A percentile compares a stretch with the other conserved stretches of the same genome.
These are phyloP conservation scores for Cremastinae sp. DNA, from an alignment of 2,888 invertebrate species.

Conservation along the genomic window DNA sequence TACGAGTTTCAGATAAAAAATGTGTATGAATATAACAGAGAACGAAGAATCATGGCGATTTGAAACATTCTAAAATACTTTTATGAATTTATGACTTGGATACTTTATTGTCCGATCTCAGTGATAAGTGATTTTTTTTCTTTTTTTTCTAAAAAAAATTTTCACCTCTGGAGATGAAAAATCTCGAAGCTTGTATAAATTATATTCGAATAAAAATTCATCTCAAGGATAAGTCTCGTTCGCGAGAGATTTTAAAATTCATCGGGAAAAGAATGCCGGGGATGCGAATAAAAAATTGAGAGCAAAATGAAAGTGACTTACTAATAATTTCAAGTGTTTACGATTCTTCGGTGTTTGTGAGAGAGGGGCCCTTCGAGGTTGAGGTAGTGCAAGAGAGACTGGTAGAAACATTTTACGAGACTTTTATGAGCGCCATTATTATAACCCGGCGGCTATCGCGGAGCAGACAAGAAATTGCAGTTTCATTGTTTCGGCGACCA, in stretches of 20 bases:
- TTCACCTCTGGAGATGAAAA: too few relatives aligned
- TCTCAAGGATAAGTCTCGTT: neutral
- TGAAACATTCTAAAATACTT: too few relatives aligned
- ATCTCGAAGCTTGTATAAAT: too few relatives aligned
- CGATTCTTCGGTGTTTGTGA: constrained; percentile 67
- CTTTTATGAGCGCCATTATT: constrained; percentile 72
- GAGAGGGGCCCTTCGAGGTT: constrained; percentile 64
- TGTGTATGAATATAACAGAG: too few relatives aligned
- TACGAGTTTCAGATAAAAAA: too few relatives aligned
- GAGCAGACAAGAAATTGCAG: constrained; percentile 2
- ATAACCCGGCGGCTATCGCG: constrained; percentile 54
- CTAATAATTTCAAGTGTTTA: constrained; percentile 72
- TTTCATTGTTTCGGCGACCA: constrained; percentile 26
- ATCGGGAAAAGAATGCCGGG: neutral
- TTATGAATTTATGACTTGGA: too few relatives aligned
- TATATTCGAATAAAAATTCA: too few relatives aligned
- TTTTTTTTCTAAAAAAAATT: too few relatives aligned
- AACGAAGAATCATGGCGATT: too few relatives aligned
- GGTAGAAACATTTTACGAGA: constrained; percentile 66
- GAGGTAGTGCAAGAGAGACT: constrained; percentile 47
- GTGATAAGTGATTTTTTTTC: too few relatives aligned
- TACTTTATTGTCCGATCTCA: too few relatives aligned
- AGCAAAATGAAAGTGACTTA: constrained; percentile 42
- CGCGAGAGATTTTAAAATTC: constrained; percentile 9
- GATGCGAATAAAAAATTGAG: constrained; percentile 17